Evolutionary conservation across 2,888 invertebrate species (phyloP).

Genomic region (Melolontha melolontha): DNA sequence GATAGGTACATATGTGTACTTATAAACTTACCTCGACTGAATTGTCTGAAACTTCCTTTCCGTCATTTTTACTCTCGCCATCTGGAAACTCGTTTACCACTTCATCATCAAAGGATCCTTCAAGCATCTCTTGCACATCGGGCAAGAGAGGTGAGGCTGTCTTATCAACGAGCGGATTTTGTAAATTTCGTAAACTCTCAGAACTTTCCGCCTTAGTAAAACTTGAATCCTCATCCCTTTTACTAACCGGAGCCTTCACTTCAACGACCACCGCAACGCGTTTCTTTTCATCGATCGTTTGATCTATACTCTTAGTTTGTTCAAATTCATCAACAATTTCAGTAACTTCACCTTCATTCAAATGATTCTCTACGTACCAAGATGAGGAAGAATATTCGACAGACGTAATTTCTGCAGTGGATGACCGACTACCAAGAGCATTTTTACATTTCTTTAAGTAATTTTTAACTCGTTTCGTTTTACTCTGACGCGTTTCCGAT

Average conservation of each 20-base stretch:
- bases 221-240: conserved; percentile 34
- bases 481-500: conserved; percentile 67
- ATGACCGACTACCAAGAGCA: conserved; percentile 59
- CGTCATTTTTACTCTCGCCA: neutral
- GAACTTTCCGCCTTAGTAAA: conserved; percentile 44
- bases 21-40: conserved; percentile 35
- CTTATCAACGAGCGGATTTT: conserved; percentile 37
- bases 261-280: conserved; percentile 59
- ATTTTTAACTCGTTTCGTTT: conserved; percentile 68
- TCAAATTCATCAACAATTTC: conserved; percentile 58
- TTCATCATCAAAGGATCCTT: conserved; percentile 48
- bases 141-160: conserved; percentile 60
- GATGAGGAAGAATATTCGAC: conserved; percentile 51
- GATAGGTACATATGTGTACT: no score
- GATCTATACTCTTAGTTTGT: conserved; percentile 48
- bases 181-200: conserved; percentile 39
- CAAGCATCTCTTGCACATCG: conserved; percentile 59
- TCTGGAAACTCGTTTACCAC: conserved; percentile 4
- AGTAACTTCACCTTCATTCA: conserved; percentile 57
- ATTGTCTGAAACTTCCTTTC: conserved; percentile 6
- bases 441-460: conserved; percentile 69
- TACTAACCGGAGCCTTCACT: conserved; percentile 50
- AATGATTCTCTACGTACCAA: conserved; percentile 57
- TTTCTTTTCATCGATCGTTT: conserved; percentile 47
- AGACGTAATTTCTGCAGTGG: conserved; percentile 38